Conservation (phyloP, 1,140 invertebrate genomes). For the Littorina saxatilis region DNA sequence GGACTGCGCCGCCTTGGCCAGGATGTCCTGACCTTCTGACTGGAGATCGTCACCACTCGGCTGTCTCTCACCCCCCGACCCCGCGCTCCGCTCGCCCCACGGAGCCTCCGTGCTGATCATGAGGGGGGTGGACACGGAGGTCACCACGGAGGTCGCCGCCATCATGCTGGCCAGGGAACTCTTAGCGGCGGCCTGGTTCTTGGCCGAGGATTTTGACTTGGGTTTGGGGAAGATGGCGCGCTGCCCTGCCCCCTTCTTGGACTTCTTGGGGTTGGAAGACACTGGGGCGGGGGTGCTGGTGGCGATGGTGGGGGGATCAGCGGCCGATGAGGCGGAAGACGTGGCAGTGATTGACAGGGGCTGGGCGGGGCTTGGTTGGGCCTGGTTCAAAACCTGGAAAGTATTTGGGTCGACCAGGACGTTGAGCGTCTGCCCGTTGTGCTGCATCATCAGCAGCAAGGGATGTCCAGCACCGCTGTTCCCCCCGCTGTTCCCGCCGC, state of each 20-base stretch:
- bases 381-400: slow-evolving; percentile 63
- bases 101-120: slow-evolving; percentile 26
- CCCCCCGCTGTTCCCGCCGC: slow-evolving; percentile 30
- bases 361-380: slow-evolving; percentile 4
- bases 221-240: slow-evolving; percentile 62
- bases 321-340: slow-evolving; percentile 1
- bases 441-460: slow-evolving; percentile 59
- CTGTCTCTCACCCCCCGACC: not conserved
- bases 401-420: slow-evolving; percentile 65
- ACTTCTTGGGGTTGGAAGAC: slow-evolving; percentile 27
- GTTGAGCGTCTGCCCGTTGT: slow-evolving; percentile 65
- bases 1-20: slow-evolving; percentile 75
- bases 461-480: slow-evolving; percentile 41
- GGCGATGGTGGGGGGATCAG: not conserved
- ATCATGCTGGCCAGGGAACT: not conserved
- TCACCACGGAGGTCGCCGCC: not conserved
- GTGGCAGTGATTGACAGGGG: not conserved
- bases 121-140: not conserved
- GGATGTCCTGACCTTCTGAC: slow-evolving; percentile 73
- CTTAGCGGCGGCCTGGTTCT: slow-evolving; percentile 27
- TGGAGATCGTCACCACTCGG: slow-evolving; percentile 22
- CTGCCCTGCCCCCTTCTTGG: slow-evolving; percentile 48
- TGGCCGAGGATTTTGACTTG: slow-evolving; percentile 34
- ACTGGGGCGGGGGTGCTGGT: not conserved
- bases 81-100: slow-evolving; percentile 1